Percentiles rank a stretch among this genome's conserved stretches.
phyloP scores from a whole-genome alignment of 2,797 vertebrate genomes.

The Ficedula albicollis region DNA sequence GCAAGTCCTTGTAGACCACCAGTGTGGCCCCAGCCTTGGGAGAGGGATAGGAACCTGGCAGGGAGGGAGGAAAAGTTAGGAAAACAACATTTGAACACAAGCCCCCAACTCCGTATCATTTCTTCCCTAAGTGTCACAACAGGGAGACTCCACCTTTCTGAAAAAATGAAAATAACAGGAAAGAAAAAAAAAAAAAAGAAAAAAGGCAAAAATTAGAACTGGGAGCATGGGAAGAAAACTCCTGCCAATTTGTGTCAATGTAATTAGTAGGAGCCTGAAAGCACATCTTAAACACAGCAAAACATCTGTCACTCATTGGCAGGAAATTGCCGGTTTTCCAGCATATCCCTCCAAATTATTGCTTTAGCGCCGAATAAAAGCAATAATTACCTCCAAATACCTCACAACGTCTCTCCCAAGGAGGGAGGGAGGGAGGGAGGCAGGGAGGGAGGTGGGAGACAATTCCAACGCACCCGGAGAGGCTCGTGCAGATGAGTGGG shows the following conservation, averaged over 20 bases:
- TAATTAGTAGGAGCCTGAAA: slow-evolving; percentile 54
- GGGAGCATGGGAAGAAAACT: slow-evolving; percentile 37
- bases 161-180: not conserved
- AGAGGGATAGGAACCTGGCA: slow-evolving; percentile 94
- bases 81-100: not conserved
- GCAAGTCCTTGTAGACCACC: slow-evolving; percentile 94
- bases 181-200: rapidly evolving
- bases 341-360: slow-evolving; percentile 30
- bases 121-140: not conserved
- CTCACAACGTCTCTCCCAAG: not conserved
- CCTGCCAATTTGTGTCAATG: not conserved
- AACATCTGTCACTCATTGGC: slow-evolving; percentile 60
- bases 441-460: not conserved
- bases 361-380: slow-evolving; percentile 11
- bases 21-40: slow-evolving; percentile 97
- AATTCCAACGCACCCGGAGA: rapidly evolving
- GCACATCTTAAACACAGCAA: slow-evolving; percentile 29
- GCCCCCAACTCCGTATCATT: rapidly evolving
- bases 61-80: slow-evolving; percentile 4
- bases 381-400: slow-evolving; percentile 43
- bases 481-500: not conserved
- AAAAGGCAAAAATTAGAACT: not conserved
- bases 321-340: slow-evolving; percentile 67
- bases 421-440: not conserved
- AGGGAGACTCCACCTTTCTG: not conserved